Base-by-base conservation (phyloP, 2,888 invertebrate species). In the Noctua fimbriata region DNA sequence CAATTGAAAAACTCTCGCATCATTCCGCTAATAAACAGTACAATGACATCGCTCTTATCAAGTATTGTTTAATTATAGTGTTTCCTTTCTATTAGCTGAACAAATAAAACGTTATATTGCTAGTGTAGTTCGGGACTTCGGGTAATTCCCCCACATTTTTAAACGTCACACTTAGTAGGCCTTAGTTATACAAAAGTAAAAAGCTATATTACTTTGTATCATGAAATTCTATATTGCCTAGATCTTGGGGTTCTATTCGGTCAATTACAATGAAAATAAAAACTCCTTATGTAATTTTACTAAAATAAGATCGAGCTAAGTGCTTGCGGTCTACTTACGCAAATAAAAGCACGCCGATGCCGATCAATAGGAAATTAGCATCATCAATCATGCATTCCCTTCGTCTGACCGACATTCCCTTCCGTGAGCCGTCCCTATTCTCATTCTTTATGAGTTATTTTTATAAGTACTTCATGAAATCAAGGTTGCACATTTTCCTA, bases 341-440 rank as follows among this genome's bases (percentile, higher is more conserved):
- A 92, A 93, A 93, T 91, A 91, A 87, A 90, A 90, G 88, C 87
- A 89, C 80, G 82, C 78, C 87, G 89, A 85, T 83, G 84, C 78
- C 88, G 90, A 90, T 92, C 93, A 93, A 93, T 93, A 93, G 94
- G 94, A 95, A 94, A 95, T 95, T 95, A 90, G 90, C 89, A 89
- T 92, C 94, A 95, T 95, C 93, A 94, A 95, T 95, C 95, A 93
- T 92, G 90, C 90, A 91, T 92, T 92, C 87, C 88, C 91, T 92
- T 92, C 92, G 92, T 90, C 88, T 92, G 93, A 92, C 93, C 93
- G 92, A 91, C 89, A 90, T 92, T 88, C 85, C 76, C 88, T 88
- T 85, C 81, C 87, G 84, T 84, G 73, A 82, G 86, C 75, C 71
- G 84, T 49, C 73, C 80, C 80, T 86, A 84, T 88, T 87, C 88